A percentile compares a stretch with the other conserved stretches of the same genome.
These are phyloP conservation scores for Cyrtodaria siliqua DNA, from an alignment of 2,888 invertebrate genomes.

Conservation along the genomic window DNA sequence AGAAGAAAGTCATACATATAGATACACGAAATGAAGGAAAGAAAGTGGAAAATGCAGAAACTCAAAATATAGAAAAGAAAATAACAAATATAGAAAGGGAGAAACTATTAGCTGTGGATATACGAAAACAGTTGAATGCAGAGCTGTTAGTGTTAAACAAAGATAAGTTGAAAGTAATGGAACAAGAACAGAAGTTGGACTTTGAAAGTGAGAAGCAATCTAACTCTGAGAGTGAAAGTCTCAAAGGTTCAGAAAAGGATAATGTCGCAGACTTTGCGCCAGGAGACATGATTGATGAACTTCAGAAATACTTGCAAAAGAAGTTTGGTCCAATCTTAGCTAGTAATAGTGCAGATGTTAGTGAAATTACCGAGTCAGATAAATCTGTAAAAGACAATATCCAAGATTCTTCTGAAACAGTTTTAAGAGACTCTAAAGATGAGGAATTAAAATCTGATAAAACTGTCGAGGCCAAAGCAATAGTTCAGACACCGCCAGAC, in stretches of 20 bases:
- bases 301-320: conserved; percentile 48
- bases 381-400: neutral
- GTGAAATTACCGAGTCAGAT: neutral
- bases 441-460: neutral
- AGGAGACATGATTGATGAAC: conserved; percentile 59
- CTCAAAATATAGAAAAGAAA: conserved; percentile 24
- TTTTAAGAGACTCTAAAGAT: neutral
- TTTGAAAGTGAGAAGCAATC: conserved; percentile 30
- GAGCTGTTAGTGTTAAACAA: neutral
- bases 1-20: neutral
- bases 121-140: neutral
- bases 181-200: conserved; percentile 40
- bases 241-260: conserved; percentile 1
- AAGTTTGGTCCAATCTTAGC: conserved; percentile 46
- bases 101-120: conserved; percentile 21
- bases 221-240: neutral
- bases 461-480: neutral
- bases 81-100: conserved; percentile 33
- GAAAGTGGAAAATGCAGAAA: conserved; percentile 12
- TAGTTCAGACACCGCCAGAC: conserved; percentile 6
- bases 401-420: neutral
- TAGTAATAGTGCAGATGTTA: neutral
- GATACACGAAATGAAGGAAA: neutral
- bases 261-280: conserved; percentile 12
- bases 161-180: neutral